Base-by-base conservation (phyloP, 2,888 invertebrate genomes). In the Temnothorax ravouxi region DNA sequence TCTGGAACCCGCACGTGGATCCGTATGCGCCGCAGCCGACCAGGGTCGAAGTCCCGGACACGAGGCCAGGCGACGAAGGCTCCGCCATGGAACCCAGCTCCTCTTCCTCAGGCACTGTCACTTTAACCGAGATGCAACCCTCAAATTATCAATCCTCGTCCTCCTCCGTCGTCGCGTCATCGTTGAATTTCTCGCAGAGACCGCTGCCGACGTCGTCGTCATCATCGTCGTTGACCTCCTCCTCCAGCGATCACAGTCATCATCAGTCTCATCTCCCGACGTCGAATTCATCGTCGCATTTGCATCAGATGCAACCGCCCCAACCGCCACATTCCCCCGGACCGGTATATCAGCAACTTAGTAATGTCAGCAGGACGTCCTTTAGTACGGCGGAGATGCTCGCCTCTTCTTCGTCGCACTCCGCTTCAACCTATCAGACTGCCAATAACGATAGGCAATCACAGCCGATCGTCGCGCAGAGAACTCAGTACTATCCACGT, bases 21-120 rank as follows among this genome's bases (percentile, higher is more conserved):
- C 94, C 94, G 5, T 94, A 93, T 86, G 91, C 94, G 18, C 94
- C 94, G 11, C 93, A 93, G 67, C 94, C 94, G n/a, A 94, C 93
- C n/a, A 92, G 93, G 54, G 94, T 94, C 75, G 94, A 94, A 67
- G 94, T 94, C 3, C 93, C 94, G 41, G 94, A 94, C 61, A 94
- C 94, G 77, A 94, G 94, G 93, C 94, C 93, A 56, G 91, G 91
- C 59, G 91, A 93, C 74, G 92, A 91, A 66, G 83, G 86, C 81
- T 82, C 91, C 62, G 66, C 91, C 72, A 76, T 89, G 85, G 90
- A 89, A 25, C 88, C 87, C 4, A 91, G 89, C 69, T 89, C 90
- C 15, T 88, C 88, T n/a, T 87, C 91, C 11, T 88, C 90, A 25
- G 87, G 64, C 67, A 88, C 81, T 75, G 84, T 90, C 86, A 92